Base-by-base conservation (phyloP, 1,140 invertebrate genomes). In the Lepidostoma basale region DNA sequence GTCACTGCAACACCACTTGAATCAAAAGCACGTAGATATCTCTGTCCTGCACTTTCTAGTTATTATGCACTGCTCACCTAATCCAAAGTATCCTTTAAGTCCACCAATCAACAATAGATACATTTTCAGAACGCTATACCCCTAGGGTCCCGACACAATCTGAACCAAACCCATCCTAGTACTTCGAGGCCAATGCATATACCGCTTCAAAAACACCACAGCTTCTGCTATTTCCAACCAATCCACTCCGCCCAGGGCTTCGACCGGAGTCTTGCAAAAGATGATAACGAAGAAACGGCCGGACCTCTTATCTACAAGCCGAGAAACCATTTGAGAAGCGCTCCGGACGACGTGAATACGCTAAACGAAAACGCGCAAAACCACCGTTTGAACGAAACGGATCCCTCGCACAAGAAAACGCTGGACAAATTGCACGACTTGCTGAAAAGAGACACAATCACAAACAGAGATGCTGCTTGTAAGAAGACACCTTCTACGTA, bases 161-260 rank as follows among this genome's bases (percentile, higher is more conserved):
- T 81, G 71, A 78, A 81, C 66, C 80, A 67, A 67, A 73, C 71
- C 18, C 60, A 73, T 59, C 71, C 71, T n/a, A 65, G 62, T 22
- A 81, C 79, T 75, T 77, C 79, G 36, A 84, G 85, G 75, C 84
- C 85, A 63, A 84, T 85, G 58, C 84, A 87, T 76, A 81, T 88
- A 71, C 87, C 87, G 0, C 73, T 89, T 22, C 87, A 88, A 75
- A 89, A 89, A 76, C 87, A 88, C 77, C 87, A 89, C 76, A 88
- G 86, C 75, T 89, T 88, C 74, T 83, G 82, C 68, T 88, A 88
- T 73, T 89, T 88, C 65, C 87, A 89, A 79, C 87, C 84, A 3
- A 73, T 73, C 26, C 63, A 67, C 26, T 58, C 67, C 14, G 49
- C 30, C 18, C 67, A 77, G 81, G 73, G 81, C 3, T 81, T 64